Evolutionary conservation across 2,888 invertebrate species (phyloP).

Genomic region (Silvanus unidentatus): DNA sequence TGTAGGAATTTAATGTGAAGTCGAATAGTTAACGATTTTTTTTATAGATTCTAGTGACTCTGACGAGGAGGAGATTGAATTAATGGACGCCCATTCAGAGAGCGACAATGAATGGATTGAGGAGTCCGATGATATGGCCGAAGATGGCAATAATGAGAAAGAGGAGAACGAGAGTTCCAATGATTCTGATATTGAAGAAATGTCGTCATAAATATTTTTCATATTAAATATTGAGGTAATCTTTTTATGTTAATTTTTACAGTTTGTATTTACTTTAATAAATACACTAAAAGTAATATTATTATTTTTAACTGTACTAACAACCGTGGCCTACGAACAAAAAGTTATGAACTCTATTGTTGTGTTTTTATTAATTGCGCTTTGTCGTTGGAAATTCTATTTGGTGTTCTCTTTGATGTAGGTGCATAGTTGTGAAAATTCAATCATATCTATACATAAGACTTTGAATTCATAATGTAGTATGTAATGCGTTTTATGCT

Average conservation of each 20-base stretch:
- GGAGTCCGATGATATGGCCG: constrained; percentile 34
- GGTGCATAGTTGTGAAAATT: too few relatives aligned
- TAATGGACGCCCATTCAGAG: constrained; percentile 31
- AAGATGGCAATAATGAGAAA: constrained; percentile 13
- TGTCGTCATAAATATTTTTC: constrained; percentile 12
- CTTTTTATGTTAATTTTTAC: constrained; percentile 6
- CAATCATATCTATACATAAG: too few relatives aligned
- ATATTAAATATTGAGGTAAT: not conserved
- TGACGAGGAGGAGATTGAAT: constrained; percentile 36
- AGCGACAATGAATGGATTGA: constrained; percentile 43
- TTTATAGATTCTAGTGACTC: constrained; percentile 38
- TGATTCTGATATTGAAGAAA: constrained; percentile 18
- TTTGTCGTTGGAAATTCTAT: too few relatives aligned
- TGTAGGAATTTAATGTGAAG: constrained; percentile 9
- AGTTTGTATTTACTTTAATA: constrained; percentile 2
- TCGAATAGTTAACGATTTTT: constrained; percentile 10
- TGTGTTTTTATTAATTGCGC: too few relatives aligned
- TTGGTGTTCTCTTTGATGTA: too few relatives aligned
- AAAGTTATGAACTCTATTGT: too few relatives aligned
- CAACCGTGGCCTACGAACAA: too few relatives aligned
- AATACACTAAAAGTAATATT: not conserved
- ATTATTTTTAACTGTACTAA: too few relatives aligned
- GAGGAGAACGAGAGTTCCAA: constrained; percentile 11
- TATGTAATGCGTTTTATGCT: too few relatives aligned
- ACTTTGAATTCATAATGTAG: too few relatives aligned